Conservation (phyloP, 2,113 vertebrate genomes). For the Formicarius rufipectus region DNA sequence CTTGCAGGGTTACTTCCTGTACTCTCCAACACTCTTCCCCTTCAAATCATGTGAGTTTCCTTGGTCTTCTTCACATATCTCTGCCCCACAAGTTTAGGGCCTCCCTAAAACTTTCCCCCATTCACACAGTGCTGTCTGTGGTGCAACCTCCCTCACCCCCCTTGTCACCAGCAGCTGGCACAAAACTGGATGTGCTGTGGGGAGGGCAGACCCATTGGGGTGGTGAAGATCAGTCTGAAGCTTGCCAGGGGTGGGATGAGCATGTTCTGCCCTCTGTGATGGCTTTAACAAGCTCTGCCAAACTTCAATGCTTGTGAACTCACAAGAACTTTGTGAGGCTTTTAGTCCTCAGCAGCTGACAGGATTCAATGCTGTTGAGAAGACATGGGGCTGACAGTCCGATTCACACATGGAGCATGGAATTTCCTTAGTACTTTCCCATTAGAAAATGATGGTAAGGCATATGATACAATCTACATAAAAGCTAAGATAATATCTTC, state of each 20-base stretch:
- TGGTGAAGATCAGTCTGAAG: not conserved
- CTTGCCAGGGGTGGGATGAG: not conserved
- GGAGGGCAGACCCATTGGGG: not conserved
- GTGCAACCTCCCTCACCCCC: not conserved
- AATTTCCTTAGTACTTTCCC: not conserved
- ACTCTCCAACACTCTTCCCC: not conserved
- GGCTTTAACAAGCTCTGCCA: not conserved
- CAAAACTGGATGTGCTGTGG: not conserved
- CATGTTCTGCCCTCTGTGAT: fast-evolving
- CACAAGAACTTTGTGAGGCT: not conserved
- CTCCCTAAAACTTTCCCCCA: not conserved
- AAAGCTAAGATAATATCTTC: not conserved
- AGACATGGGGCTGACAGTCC: not conserved
- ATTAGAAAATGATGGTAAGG: not conserved
- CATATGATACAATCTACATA: no score
- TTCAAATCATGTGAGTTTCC: not conserved
- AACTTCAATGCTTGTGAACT: not conserved
- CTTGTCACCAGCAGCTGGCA: not conserved
- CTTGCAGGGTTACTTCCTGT: not conserved
- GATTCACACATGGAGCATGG: not conserved
- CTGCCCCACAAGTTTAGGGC: not conserved
- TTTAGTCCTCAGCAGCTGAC: not conserved
- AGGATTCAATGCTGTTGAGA: not conserved
- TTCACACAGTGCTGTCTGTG: not conserved
- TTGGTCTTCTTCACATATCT: not conserved